Base-by-base conservation (phyloP, 2,113 vertebrate genomes). In the Sinocyclocheilus maitianheensis region DNA sequence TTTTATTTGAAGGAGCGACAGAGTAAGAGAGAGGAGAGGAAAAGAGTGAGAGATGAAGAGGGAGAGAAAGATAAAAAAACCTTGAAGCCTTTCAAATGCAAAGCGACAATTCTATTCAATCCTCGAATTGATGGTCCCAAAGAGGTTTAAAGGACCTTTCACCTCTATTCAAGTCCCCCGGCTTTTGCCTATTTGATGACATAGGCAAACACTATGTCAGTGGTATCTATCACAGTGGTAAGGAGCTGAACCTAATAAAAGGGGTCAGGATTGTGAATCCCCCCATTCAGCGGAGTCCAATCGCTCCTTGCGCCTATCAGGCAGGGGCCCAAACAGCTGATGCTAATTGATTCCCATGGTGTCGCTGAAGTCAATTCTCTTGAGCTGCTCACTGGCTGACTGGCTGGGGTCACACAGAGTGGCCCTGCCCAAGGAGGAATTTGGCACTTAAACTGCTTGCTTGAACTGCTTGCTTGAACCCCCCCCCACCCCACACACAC, bases 51-150 rank as follows among this genome's bases (percentile, higher is more conserved):
- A 84, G 85, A 85, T 34, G 43, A 34, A 79, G 92, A 90, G 91
- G 22, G 55, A 90, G 91, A 60, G 20, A 60, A 2, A 58, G 8
- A 26, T 26, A 26, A 90, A 91, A 94, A 95, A 91, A 93, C 62
- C 90, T 94, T 94, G 95, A 96, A 96, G 95, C 95, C 94, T 97
- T 99, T 99, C 95, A 98, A 94, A 98, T 98, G 97, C 94, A 97
- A 97, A 98, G 93, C 89, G 90, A 87, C 85, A 89, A 84, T 92
- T 94, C 94, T 95, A 94, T 91, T 93, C 95, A 95, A 95, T 94
- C 91, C 90, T 92, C 93, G 94, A 96, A 97, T 96, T 97, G 97
- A 97, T 95, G 96, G 95, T 92, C 93, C 96, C 95, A 97, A 97
- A 97, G 96, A 96, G 96, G 94, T 95, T 96, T 96, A 94, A 97